phyloP scores from a whole-genome alignment of 2,113 vertebrate species.

The Elephas maximus region DNA sequence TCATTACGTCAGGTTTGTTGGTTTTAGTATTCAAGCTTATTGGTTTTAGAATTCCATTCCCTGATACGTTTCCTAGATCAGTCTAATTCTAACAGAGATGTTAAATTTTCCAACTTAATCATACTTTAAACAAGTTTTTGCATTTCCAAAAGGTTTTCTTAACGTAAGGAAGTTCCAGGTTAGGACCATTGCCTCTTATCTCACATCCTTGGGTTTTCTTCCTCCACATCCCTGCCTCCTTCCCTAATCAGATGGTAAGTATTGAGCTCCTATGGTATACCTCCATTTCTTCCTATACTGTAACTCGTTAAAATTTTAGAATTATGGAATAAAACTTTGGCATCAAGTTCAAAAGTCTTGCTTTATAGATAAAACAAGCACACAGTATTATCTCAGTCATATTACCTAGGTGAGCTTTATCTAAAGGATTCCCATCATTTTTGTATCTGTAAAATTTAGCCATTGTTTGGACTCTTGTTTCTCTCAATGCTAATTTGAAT shows the following conservation, averaged over 20 bases:
- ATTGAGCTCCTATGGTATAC: not conserved
- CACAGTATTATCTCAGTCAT: too few relatives aligned
- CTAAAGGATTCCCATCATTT: not conserved
- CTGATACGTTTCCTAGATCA: not conserved
- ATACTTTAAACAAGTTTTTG: not conserved
- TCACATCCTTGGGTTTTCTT: not conserved
- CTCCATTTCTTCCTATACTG: not conserved
- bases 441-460: not conserved
- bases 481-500: too few relatives aligned
- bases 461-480: too few relatives aligned
- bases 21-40: not conserved
- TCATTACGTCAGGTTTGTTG: not conserved
- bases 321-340: not conserved
- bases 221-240: not conserved
- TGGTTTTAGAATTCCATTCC: not conserved
- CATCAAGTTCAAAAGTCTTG: not conserved
- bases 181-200: too few relatives aligned
- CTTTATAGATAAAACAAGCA: not conserved
- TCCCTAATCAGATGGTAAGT: not conserved
- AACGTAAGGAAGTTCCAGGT: not conserved
- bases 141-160: not conserved
- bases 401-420: not conserved
- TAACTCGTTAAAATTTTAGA: too few relatives aligned
- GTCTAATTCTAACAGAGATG: not conserved
- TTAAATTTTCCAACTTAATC: not conserved